These are phyloP conservation scores for Daboia siamensis DNA, from an alignment of 2,113 vertebrate genomes.

Conservation along the genomic window DNA sequence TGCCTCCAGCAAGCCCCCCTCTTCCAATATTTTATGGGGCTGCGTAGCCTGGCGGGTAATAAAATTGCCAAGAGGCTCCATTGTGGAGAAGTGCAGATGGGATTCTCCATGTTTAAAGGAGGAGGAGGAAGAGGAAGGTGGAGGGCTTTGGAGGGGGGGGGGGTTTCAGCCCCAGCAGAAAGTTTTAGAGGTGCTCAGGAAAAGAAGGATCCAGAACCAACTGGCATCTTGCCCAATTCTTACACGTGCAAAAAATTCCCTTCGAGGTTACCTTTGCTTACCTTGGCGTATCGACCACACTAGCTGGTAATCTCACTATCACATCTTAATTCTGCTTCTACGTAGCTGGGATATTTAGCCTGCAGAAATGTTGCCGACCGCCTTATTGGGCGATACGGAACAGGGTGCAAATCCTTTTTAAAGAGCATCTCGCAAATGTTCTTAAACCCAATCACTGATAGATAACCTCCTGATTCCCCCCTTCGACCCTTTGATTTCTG, in stretches of 20 bases:
- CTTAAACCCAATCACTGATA: background rate
- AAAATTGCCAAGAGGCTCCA: constrained; percentile 11
- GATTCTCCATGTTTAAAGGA: background rate
- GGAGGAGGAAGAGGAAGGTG: too few species aligned
- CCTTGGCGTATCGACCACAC: background rate
- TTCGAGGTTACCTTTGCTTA: background rate
- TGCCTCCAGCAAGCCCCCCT: constrained; percentile 36
- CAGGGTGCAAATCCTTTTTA: background rate
- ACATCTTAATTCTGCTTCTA: background rate
- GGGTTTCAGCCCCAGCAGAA: too few species aligned
- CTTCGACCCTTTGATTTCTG: background rate
- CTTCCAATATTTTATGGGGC: constrained; percentile 39
- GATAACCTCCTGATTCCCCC: background rate
- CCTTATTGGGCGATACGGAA: background rate
- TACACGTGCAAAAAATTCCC: background rate
- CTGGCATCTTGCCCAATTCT: background rate
- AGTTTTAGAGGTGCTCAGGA: background rate
- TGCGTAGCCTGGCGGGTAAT: constrained; percentile 23
- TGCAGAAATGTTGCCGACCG: background rate
- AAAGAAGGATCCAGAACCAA: background rate
- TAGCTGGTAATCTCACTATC: background rate
- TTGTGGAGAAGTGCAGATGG: background rate
- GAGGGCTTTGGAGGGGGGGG: background rate
- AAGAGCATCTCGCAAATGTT: background rate
- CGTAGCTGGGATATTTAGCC: background rate